Base-by-base conservation (phyloP, 2,888 invertebrate genomes). In the Rhorus exstirpatorius region DNA sequence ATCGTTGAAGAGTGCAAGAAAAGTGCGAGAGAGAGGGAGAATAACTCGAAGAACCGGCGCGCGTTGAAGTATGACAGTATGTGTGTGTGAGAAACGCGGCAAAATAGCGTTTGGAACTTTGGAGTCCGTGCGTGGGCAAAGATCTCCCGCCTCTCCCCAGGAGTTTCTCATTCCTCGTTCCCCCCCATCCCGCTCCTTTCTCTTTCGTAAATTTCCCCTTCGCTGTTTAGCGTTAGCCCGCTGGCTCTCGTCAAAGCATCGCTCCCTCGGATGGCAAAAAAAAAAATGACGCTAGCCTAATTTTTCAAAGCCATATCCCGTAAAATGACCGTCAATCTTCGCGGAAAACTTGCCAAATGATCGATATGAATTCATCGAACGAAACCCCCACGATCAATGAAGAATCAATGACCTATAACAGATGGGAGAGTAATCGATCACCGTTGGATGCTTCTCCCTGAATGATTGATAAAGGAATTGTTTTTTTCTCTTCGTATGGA, bases 1-100 rank as follows among this genome's bases (percentile, higher is more conserved):
- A 26, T 58, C 31, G 24, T 26, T 0, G n/a, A 31, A 83, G 55
- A 17, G 61, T 68, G 76, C 60, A 8, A 12, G 77, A 38, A 49
- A 21, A 79, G 38, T 17, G 61, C 55, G 84, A 67, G 17, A 12
- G 79, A 72, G 44, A 65, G 26, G 77, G 46, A 46, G 63, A 51
- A 72, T 51, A 70, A 17, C n/a, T 49, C 12, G 38, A 17, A 51
- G 26, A 63, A 24, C 21, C 72, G 72, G 60, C 46, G 60, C 46
- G 24, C 60, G 72, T 35, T 26, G 26, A 55, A 55, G 49, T n/a
- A 38, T 12, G 51, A 31, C 17, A 4, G 17, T 26, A 26, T 10
- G 14, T 26, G 58, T 71, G 60, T 63, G 19, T 14, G 61, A 61
- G 49, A 74, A 61, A 44, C 72, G 61, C 72, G 61, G 72, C 38